Conservation (phyloP, 2,888 invertebrate species). For the Lasioglossum calceatum region DNA sequence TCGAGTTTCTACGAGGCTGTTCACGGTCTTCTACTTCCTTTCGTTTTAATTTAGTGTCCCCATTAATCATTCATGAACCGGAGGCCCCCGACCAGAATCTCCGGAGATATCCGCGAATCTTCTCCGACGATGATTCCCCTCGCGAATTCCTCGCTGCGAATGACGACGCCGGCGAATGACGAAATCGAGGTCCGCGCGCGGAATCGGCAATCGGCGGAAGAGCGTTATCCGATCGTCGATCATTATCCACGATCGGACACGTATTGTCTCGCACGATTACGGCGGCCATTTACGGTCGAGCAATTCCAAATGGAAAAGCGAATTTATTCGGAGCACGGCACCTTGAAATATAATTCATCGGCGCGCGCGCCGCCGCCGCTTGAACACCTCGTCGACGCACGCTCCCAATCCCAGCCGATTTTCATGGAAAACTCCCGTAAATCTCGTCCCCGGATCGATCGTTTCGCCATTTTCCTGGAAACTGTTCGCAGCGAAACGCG, state of each 20-base stretch:
- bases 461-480: no score
- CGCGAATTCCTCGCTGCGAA: constrained; percentile 13
- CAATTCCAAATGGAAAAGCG: constrained; percentile 68
- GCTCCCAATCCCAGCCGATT: background rate
- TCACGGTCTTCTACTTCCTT: constrained; percentile 57
- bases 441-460: background rate
- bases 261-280: constrained; percentile 45
- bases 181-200: constrained; percentile 35
- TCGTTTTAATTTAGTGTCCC: constrained; percentile 53
- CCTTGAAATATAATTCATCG: constrained; percentile 71
- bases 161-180: constrained; percentile 4
- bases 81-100: background rate
- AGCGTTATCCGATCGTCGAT: constrained; percentile 44
- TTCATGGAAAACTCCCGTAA: background rate
- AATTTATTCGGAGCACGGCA: constrained; percentile 73
- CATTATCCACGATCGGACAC: constrained; percentile 43
- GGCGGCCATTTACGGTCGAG: constrained; percentile 60
- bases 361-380: background rate
- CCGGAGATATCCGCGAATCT: background rate
- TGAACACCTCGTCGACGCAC: background rate
- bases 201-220: constrained; percentile 52
- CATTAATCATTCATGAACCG: constrained; percentile 64
- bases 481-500: no score
- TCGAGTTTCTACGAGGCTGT: constrained; percentile 57
- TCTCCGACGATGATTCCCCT: background rate